phyloP scores from a whole-genome alignment of 2,888 invertebrate species.

The Drosophila birchii region DNA sequence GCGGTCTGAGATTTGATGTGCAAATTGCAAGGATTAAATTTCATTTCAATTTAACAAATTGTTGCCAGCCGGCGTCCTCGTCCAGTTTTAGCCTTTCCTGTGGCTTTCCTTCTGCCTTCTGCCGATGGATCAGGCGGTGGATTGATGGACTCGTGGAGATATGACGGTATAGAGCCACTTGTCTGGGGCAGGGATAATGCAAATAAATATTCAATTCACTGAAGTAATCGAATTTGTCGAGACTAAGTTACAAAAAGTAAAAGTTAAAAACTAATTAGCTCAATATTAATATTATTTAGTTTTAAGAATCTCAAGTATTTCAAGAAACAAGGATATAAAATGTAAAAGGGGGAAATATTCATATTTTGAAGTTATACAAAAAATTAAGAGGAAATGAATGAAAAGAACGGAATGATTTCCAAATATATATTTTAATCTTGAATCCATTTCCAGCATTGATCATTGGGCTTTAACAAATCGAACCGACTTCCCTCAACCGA shows the following conservation, averaged over 20 bases:
- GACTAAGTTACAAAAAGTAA: too few relatives aligned
- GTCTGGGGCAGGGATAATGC: not conserved
- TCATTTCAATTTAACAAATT: conserved; percentile 73
- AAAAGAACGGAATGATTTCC: not conserved
- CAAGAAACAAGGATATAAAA: too few relatives aligned
- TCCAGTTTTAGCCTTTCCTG: conserved; percentile 3
- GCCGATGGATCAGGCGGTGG: not conserved
- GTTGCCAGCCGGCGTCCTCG: conserved; percentile 33
- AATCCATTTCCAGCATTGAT: not conserved
- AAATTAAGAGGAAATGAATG: too few relatives aligned
- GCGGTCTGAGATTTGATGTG: conserved; percentile 67
- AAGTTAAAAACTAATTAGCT: too few relatives aligned
- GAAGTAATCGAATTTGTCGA: conserved; percentile 2
- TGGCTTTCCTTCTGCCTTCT: not conserved
- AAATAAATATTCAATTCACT: not conserved
- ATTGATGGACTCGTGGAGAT: conserved; percentile 12
- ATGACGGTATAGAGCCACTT: not conserved
- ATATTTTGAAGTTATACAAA: too few relatives aligned
- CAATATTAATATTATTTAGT: too few relatives aligned
- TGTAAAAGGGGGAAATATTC: too few relatives aligned
- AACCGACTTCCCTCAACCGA: conserved; percentile 19
- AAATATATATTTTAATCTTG: not conserved
- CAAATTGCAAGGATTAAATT: conserved; percentile 76
- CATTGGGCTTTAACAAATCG: conserved; percentile 20
- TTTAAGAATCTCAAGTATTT: too few relatives aligned